These are phyloP conservation scores for Mergus octosetaceus DNA, from an alignment of 2,797 vertebrate genomes.

Conservation along the genomic window DNA sequence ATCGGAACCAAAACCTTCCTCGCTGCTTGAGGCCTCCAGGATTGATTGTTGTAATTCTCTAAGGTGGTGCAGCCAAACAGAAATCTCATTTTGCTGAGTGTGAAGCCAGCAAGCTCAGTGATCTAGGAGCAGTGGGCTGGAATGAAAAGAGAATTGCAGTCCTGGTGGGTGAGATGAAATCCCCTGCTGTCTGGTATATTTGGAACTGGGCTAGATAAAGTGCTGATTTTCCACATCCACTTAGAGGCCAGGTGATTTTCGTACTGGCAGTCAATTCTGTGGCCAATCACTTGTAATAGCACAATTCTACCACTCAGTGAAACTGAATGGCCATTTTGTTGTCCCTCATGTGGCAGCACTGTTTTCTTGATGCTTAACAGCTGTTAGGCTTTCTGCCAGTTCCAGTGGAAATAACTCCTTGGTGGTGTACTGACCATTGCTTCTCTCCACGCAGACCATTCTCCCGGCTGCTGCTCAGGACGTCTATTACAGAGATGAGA, in stretches of 20 bases:
- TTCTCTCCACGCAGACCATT: constrained; percentile 86
- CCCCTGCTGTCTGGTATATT: not conserved
- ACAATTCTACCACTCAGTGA: not conserved
- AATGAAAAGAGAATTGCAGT: not conserved
- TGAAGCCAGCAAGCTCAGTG: not conserved
- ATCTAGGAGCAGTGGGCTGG: not conserved
- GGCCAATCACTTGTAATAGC: not conserved
- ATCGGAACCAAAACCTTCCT: not conserved
- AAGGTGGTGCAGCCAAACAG: constrained; percentile 4
- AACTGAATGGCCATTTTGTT: not conserved
- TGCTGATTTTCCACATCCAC: not conserved
- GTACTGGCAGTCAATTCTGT: not conserved
- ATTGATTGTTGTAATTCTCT: not conserved
- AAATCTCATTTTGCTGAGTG: not conserved
- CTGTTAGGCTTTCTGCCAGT: not conserved
- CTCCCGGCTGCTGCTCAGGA: constrained; percentile 98
- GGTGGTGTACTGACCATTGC: not conserved
- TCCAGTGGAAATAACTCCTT: not conserved
- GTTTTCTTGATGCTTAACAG: not conserved
- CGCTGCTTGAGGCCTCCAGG: not conserved
- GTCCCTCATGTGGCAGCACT: fast-evolving
- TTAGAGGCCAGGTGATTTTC: not conserved
- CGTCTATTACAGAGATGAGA: constrained; percentile 97
- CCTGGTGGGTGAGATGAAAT: not conserved
- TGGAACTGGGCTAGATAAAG: not conserved